Conservation (phyloP, 35 echinoderm and acorn worm species). For the Strongylocentrotus purpuratus region DNA sequence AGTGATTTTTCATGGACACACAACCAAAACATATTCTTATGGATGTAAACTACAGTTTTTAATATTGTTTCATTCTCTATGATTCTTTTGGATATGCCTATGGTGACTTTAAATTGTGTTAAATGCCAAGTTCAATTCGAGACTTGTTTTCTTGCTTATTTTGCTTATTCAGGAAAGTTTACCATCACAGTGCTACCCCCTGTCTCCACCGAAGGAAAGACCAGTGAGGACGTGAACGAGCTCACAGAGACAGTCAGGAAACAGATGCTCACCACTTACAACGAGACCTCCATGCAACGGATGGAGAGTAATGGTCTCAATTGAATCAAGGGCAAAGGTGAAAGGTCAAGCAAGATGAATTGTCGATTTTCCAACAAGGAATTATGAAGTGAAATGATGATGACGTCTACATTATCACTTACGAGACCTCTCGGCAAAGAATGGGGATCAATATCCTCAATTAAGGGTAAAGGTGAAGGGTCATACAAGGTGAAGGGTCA, state of each 20-base stretch:
- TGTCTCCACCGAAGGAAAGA: constrained; percentile 60
- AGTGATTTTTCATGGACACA: too few species aligned
- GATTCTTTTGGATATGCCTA: too few species aligned
- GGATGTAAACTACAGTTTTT: too few species aligned
- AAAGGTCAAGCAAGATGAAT: not conserved
- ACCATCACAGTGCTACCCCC: constrained; percentile 71
- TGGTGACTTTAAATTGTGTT: too few species aligned
- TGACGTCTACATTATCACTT: not conserved
- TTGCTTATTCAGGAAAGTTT: constrained; percentile 61
- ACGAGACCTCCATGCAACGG: constrained; percentile 77
- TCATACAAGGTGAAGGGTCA: not conserved
- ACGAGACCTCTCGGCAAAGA: not conserved
- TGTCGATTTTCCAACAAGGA: not conserved
- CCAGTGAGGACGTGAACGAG: constrained; percentile 54
- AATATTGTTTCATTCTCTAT: too few species aligned
- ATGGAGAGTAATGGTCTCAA: constrained; percentile 73
- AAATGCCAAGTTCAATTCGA: too few species aligned
- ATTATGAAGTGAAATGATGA: not conserved
- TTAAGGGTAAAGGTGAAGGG: too few species aligned
- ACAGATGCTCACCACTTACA: constrained; percentile 71
- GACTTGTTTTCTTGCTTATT: not conserved
- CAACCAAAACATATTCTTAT: too few species aligned
- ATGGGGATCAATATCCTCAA: not conserved
- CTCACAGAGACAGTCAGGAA: constrained; percentile 59
- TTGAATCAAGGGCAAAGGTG: constrained; percentile 23